Evolutionary conservation across 2,797 vertebrate genomes (phyloP).

Genomic region (Delichon dasypus): DNA sequence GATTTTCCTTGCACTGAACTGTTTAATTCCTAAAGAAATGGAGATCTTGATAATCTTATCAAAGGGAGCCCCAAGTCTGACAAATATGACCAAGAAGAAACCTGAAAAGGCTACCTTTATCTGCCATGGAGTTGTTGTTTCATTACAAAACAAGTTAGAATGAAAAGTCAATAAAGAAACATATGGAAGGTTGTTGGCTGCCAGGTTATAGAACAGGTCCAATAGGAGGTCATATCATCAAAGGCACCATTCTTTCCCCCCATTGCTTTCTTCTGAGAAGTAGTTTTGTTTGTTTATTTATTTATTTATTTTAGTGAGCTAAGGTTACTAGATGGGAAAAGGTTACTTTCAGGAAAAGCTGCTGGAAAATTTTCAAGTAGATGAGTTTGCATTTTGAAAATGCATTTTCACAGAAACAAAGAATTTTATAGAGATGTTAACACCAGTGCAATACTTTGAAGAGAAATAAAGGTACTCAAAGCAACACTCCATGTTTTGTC

Average conservation of each 20-base stretch:
- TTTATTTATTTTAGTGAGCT: neutral
- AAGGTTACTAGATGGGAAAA: neutral
- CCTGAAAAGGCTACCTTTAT: neutral
- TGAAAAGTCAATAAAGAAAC: neutral
- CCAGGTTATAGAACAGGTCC: neutral
- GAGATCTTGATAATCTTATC: conserved; percentile 4
- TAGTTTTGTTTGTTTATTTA: no score
- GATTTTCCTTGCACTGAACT: neutral
- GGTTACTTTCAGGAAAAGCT: neutral
- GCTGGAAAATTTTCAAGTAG: neutral
- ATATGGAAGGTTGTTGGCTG: neutral
- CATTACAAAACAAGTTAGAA: neutral
- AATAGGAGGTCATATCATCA: neutral
- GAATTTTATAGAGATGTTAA: neutral
- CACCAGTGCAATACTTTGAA: neutral
- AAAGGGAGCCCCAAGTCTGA: neutral
- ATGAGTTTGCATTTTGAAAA: neutral
- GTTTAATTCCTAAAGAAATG: neutral
- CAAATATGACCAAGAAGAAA: neutral
- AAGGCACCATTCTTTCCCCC: neutral
- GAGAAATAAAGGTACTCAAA: neutral
- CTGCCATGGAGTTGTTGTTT: neutral
- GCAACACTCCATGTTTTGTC: neutral
- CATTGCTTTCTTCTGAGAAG: neutral
- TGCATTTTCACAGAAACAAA: neutral